These are phyloP conservation scores for Dusona sp. DNA, from an alignment of 2,888 invertebrate genomes.

Conservation along the genomic window DNA sequence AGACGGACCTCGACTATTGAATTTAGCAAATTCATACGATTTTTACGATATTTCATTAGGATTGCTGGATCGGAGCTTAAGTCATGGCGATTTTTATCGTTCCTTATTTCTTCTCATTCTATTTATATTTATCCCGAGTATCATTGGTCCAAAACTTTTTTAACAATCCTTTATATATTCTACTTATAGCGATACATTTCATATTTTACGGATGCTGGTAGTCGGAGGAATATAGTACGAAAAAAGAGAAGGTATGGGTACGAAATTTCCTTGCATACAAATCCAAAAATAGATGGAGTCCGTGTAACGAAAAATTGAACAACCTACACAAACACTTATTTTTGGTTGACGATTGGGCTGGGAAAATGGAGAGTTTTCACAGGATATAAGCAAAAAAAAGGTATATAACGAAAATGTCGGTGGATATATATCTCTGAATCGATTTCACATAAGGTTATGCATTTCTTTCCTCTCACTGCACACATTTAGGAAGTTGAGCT, in stretches of 20 bases:
- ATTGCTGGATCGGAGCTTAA: neutral
- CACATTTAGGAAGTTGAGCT: slow-evolving; percentile 17
- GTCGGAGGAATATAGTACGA: neutral
- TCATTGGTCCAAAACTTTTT: neutral
- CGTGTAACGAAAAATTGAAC: slow-evolving; percentile 9
- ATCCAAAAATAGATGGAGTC: neutral
- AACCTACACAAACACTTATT: neutral
- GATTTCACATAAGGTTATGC: slow-evolving; percentile 12
- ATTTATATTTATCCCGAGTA: neutral
- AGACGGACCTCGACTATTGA: neutral
- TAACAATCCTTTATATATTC: neutral
- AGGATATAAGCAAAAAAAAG: neutral
- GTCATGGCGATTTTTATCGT: neutral
- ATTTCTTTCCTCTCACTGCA: neutral
- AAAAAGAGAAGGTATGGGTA: neutral
- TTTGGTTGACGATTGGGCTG: neutral
- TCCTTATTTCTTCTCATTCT: neutral
- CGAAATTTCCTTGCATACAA: neutral
- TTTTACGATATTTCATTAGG: neutral
- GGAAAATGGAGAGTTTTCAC: slow-evolving; percentile 2
- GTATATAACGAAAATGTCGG: neutral
- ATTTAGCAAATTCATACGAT: neutral
- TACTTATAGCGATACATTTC: neutral
- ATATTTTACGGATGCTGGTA: neutral
- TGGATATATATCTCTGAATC: slow-evolving; percentile 18